phyloP scores from a whole-genome alignment of 2,888 invertebrate genomes.

The Tromatobia lineatoria region DNA sequence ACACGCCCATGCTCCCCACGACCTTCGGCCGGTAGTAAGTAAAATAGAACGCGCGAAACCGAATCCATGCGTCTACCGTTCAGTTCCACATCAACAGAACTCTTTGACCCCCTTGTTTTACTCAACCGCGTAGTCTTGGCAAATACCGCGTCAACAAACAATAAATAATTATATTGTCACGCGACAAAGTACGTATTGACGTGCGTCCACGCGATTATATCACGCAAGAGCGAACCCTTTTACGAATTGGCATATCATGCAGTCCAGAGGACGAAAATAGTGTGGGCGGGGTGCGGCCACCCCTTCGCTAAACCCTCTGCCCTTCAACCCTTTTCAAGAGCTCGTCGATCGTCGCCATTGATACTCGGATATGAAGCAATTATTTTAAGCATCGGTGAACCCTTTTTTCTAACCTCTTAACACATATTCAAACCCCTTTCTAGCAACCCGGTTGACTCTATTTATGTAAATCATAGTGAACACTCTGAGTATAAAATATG shows the following conservation, averaged over 20 bases:
- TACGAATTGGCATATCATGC: constrained; percentile 23
- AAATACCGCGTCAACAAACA: constrained; percentile 38
- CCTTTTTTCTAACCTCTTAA: constrained; percentile 61
- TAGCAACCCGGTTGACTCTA: constrained; percentile 41
- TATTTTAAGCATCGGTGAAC: constrained; percentile 77
- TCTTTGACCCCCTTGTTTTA: constrained; percentile 62
- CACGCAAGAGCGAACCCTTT: constrained; percentile 74
- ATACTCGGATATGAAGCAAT: constrained; percentile 63
- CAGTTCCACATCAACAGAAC: constrained; percentile 2
- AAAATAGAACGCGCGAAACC: constrained; percentile 53
- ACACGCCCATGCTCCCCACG: constrained; percentile 70
- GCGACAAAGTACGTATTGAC: constrained; percentile 76
- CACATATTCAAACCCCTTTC: constrained; percentile 33
- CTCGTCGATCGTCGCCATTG: constrained; percentile 42
- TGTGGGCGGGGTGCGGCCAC: constrained; percentile 50
- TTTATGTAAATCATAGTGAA: constrained; percentile 27
- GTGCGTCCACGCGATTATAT: constrained; percentile 73
- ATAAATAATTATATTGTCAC: constrained; percentile 77
- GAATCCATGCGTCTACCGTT: constrained; percentile 18
- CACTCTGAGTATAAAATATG: not conserved
- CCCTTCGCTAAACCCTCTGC: not conserved
- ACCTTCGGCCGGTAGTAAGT: constrained; percentile 7
- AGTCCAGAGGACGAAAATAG: constrained; percentile 18
- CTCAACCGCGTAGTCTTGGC: constrained; percentile 32
- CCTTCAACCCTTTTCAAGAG: not conserved